These are phyloP conservation scores for Scomberomorus guttatus DNA, from an alignment of 2,797 vertebrate species.

Conservation along the genomic window DNA sequence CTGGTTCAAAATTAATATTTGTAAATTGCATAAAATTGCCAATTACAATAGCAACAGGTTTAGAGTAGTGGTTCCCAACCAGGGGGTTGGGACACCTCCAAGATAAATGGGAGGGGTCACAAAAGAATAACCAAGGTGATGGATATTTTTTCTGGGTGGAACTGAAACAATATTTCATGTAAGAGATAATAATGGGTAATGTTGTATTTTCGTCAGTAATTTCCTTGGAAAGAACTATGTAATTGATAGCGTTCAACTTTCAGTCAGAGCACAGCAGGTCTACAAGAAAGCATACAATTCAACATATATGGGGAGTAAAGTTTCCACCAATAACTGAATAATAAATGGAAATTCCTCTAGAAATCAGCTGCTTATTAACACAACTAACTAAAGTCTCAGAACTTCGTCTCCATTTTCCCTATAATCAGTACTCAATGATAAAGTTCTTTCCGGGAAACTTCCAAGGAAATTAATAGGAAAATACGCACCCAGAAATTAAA, in stretches of 20 bases:
- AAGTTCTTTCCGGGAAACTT: not conserved
- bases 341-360: not conserved
- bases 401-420: too few species aligned
- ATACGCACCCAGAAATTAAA: not conserved
- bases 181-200: too few species aligned
- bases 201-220: not conserved
- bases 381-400: too few species aligned
- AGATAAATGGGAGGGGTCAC: not conserved
- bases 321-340: not conserved
- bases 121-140: too few species aligned
- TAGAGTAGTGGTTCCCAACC: not conserved
- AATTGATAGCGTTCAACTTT: too few species aligned
- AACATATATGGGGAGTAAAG: not conserved
- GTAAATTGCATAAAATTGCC: not conserved
- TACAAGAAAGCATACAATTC: not conserved
- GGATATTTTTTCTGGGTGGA: not conserved
- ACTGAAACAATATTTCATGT: not conserved
- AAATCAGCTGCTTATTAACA: too few species aligned
- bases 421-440: too few species aligned
- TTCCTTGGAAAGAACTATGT: not conserved
- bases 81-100: too few species aligned
- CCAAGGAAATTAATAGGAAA: too few species aligned
- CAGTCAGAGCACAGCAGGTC: not conserved
- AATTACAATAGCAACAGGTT: not conserved
- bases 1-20: not conserved